A percentile compares a stretch with the other conserved stretches of the same genome.
Conservation (phyloP, 2,888 invertebrate genomes). For the Drosophila formosana region DNA sequence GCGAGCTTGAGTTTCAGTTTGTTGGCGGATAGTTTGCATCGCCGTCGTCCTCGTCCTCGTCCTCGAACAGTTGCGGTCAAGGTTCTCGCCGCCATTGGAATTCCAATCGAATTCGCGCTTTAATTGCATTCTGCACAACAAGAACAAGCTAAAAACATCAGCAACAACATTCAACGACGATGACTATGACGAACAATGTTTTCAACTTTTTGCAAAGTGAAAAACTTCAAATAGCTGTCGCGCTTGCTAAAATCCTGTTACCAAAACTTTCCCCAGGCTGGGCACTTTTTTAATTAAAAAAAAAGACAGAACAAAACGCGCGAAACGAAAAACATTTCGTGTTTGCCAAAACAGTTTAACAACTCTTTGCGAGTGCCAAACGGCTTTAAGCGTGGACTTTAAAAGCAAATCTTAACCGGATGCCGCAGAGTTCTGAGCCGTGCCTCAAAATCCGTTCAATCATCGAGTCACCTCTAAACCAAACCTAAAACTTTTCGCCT, state of each 20-base stretch:
- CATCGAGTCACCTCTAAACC: slow-evolving; percentile 39
- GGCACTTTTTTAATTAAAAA: slow-evolving; percentile 76
- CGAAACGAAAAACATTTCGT: not conserved
- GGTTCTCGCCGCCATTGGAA: slow-evolving; percentile 25
- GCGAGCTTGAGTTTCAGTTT: slow-evolving; percentile 13
- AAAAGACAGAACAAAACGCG: slow-evolving; percentile 7
- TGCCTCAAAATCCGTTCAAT: slow-evolving; percentile 64
- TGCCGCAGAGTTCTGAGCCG: slow-evolving; percentile 2
- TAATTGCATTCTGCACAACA: slow-evolving; percentile 49
- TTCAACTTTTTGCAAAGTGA: slow-evolving; percentile 38
- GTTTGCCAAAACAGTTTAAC: slow-evolving; percentile 56
- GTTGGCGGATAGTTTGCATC: slow-evolving; percentile 9
- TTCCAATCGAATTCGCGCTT: slow-evolving; percentile 47
- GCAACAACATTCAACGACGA: not conserved
- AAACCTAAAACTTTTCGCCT: slow-evolving; percentile 44
- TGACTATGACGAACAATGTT: slow-evolving; percentile 11
- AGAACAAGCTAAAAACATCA: not conserved
- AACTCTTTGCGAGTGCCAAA: slow-evolving; percentile 42
- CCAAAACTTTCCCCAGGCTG: slow-evolving; percentile 44
- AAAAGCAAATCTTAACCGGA: slow-evolving; percentile 21
- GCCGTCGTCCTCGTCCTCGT: not conserved
- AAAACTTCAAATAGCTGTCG: slow-evolving; percentile 62
- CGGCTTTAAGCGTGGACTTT: slow-evolving; percentile 38
- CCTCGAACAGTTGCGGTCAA: slow-evolving; percentile 9
- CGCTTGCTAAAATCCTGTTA: slow-evolving; percentile 42